phyloP scores from a whole-genome alignment of 2,888 invertebrate genomes.

The Julus scanicus region DNA sequence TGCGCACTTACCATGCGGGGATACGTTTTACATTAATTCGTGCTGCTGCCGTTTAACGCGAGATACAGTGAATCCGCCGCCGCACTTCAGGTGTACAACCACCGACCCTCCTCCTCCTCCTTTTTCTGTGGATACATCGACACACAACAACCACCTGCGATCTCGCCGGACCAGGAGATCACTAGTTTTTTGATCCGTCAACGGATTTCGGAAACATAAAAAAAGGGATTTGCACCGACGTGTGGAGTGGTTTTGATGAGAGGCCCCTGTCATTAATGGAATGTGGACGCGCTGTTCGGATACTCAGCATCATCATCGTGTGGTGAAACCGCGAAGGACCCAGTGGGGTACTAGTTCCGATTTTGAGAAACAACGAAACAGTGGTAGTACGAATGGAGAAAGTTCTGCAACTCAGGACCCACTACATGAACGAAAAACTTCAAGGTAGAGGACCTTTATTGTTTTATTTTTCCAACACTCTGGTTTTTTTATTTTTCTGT shows the following conservation, averaged over 20 bases:
- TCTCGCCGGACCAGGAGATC: too few species aligned
- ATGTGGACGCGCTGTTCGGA: constrained; percentile 27
- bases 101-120: too few species aligned
- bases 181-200: too few species aligned
- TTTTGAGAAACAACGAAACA: background rate
- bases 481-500: background rate
- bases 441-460: background rate
- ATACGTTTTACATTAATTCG: background rate
- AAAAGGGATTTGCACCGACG: too few species aligned
- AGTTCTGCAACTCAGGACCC: background rate
- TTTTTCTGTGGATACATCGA: too few species aligned
- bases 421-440: background rate
- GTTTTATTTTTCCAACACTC: too few species aligned
- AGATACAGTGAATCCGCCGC: too few species aligned
- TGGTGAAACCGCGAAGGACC: background rate
- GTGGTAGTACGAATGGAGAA: background rate
- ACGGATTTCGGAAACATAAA: too few species aligned
- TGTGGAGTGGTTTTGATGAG: too few species aligned
- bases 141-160: too few species aligned
- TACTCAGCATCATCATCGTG: background rate
- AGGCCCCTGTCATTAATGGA: background rate
- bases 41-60: background rate
- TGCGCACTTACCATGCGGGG: constrained; percentile 11
- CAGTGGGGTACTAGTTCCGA: background rate
- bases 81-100: too few species aligned